Conservation (phyloP, 1,140 invertebrate species). For the Onthophagus taurus region DNA sequence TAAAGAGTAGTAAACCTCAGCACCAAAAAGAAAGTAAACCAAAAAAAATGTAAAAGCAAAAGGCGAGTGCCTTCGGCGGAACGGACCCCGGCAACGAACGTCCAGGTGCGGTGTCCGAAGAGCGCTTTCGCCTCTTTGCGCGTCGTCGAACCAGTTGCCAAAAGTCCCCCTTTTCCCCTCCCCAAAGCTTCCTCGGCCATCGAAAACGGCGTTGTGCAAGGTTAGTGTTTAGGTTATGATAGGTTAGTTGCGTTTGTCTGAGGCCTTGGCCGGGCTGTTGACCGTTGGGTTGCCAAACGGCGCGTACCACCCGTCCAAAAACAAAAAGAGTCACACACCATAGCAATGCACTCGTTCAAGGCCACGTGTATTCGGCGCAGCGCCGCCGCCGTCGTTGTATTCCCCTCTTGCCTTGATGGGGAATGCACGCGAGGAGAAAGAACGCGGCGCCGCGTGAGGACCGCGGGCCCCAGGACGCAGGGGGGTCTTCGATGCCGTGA, state of each 20-base stretch:
- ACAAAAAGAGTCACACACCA: conserved; percentile 35
- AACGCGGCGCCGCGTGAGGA: conserved; percentile 12
- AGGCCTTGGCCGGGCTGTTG: conserved; percentile 37
- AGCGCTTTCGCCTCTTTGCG: too few species aligned
- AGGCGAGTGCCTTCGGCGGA: too few species aligned
- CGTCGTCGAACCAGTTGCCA: too few species aligned
- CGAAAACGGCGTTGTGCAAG: conserved; percentile 23
- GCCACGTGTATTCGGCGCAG: conserved; percentile 34
- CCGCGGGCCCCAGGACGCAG: conserved; percentile 17
- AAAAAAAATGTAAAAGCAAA: too few species aligned
- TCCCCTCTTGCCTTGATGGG: too few species aligned
- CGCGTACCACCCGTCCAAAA: conserved; percentile 36
- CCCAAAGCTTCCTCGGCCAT: conserved; percentile 16
- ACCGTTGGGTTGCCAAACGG: conserved; percentile 38
- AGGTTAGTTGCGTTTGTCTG: conserved; percentile 30
- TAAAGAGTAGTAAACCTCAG: too few species aligned
- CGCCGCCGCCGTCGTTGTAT: too few species aligned
- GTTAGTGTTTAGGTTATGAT: conserved; percentile 37
- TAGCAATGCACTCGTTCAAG: conserved; percentile 39
- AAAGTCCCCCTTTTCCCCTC: conserved; percentile 9
- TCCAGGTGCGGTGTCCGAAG: too few species aligned
- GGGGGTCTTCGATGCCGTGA: conserved; percentile 27
- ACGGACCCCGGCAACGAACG: too few species aligned
- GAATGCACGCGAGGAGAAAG: conserved; percentile 19
- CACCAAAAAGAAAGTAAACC: too few species aligned